A percentile compares a stretch with the other conserved stretches of the same genome.
Conservation (phyloP, 1,140 invertebrate species). For the Heterodera carotae region DNA sequence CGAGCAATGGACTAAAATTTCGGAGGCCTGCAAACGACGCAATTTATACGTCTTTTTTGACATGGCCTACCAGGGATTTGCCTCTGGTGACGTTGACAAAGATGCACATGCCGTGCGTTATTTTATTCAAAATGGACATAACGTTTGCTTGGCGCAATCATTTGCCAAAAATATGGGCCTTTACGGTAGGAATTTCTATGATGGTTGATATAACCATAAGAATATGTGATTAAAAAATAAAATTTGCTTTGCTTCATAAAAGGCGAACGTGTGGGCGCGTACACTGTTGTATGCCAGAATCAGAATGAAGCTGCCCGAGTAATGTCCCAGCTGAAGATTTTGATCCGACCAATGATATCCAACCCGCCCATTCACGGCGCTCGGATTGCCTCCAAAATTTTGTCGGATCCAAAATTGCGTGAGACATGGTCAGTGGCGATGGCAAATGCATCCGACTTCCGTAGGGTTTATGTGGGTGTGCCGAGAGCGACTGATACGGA, state of each 20-base stretch:
- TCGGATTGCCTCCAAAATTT: constrained; percentile 81
- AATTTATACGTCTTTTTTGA: constrained; percentile 95
- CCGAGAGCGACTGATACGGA: no score
- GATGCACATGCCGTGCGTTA: constrained; percentile 86
- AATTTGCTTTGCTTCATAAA: no score
- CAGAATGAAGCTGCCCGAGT: constrained; percentile 82
- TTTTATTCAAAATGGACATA: constrained; percentile 89
- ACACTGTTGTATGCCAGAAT: constrained; percentile 77
- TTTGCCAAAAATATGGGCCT: constrained; percentile 99
- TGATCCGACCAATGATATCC: constrained; percentile 93
- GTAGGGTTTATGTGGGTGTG: no score
- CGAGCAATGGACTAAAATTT: constrained; percentile 85
- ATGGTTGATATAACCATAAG: no score
- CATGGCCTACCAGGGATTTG: constrained; percentile 94
- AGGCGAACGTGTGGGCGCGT: constrained; percentile 90
- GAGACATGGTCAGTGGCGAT: constrained; percentile 72
- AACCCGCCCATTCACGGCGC: constrained; percentile 95
- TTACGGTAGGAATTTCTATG: constrained; percentile 74
- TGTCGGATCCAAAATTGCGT: constrained; percentile 75
- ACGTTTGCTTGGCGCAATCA: constrained; percentile 86
- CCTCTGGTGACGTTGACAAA: constrained; percentile 78
- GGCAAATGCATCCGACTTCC: no score
- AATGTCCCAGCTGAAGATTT: constrained; percentile 92
- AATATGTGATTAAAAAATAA: no score
- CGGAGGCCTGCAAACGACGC: constrained; percentile 74